Evolutionary conservation across 2,113 vertebrate genomes (phyloP), one percentile per base, ranked within the genome.

Genomic region (Xenopus borealis): DNA sequence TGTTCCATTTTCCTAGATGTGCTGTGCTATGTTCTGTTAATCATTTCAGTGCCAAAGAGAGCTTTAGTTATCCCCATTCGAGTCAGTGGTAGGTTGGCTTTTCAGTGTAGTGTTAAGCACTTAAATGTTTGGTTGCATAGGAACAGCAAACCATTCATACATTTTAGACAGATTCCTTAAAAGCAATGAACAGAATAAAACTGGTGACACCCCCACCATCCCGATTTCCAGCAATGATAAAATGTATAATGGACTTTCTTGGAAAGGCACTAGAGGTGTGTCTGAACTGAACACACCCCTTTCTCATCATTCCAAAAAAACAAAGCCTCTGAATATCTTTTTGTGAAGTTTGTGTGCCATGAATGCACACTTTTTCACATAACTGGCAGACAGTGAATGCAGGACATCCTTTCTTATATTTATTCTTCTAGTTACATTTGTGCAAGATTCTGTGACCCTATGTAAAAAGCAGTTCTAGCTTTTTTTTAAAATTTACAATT

Each of bases 51-150:
- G 47, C 47, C 47, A 46, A 10, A 66, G 47, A 14, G 14, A 27
- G 70, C n/a, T 8, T 14, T 18, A 33, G 44, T 62, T 16, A 55
- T 44, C 6, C 12, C 52, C 23, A 40, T n/a, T 44, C 16, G 47
- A 57, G 27, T 17, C 27, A 52, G 44, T 44, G 14, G 40, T 27
- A 53, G 46, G 18, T 52, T 30, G 7, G 14, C 18, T 20, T 63
- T 52, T 12, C 20, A n/a, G 3, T 18, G 16, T 16, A 18, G 46
- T 53, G 23, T 57, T 57, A 55, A 64, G 47, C 50, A 66, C 71
- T 72, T 45, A 17, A 65, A 23, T 57, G 47, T 66, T 45, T 17
- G 44, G 62, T 66, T 72, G 62, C 71, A 72, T 72, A 45, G 71
- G 55, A 72, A 72, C 71, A 3, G 17, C 33, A 47, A 52, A 19